A percentile compares a stretch with the other conserved stretches of the same genome.
phyloP scores from a whole-genome alignment of 2,888 invertebrate genomes.

The Chromoteleia sp. region DNA sequence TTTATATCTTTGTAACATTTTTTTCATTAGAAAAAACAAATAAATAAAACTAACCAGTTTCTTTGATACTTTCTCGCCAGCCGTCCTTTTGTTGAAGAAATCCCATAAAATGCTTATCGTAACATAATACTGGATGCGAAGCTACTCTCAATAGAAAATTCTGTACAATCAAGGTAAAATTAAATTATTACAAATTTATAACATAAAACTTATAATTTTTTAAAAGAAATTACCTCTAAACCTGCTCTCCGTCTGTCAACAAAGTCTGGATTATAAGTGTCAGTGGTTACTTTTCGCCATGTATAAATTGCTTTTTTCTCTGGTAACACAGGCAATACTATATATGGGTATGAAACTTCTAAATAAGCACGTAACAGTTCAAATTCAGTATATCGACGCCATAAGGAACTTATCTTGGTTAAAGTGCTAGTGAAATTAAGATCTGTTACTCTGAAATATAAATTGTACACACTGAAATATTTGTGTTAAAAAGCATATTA shows the following conservation, averaged over 20 bases:
- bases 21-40: slow-evolving; percentile 3
- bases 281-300: slow-evolving; percentile 91
- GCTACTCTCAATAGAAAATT: slow-evolving; percentile 92
- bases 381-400: slow-evolving; percentile 94
- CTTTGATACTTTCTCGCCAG: slow-evolving; percentile 91
- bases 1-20: too few species aligned
- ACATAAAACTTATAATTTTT: not conserved
- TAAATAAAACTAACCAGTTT: slow-evolving; percentile 86
- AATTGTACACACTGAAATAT: too few species aligned
- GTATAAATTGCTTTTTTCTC: slow-evolving; percentile 91
- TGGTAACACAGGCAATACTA: slow-evolving; percentile 92
- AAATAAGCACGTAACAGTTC: slow-evolving; percentile 92
- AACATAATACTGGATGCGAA: slow-evolving; percentile 90
- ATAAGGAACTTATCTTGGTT: slow-evolving; percentile 88
- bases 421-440: slow-evolving; percentile 87
- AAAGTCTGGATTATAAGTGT: slow-evolving; percentile 94
- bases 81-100: slow-evolving; percentile 92
- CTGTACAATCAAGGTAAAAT: slow-evolving; percentile 76
- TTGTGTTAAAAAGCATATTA: too few species aligned
- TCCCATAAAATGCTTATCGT: slow-evolving; percentile 91
- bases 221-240: slow-evolving; percentile 86
- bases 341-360: slow-evolving; percentile 91
- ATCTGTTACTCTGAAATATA: slow-evolving; percentile 87
- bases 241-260: slow-evolving; percentile 93
- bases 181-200: not conserved